Base-by-base conservation (phyloP, 1,140 invertebrate species). In the Manduca sexta region DNA sequence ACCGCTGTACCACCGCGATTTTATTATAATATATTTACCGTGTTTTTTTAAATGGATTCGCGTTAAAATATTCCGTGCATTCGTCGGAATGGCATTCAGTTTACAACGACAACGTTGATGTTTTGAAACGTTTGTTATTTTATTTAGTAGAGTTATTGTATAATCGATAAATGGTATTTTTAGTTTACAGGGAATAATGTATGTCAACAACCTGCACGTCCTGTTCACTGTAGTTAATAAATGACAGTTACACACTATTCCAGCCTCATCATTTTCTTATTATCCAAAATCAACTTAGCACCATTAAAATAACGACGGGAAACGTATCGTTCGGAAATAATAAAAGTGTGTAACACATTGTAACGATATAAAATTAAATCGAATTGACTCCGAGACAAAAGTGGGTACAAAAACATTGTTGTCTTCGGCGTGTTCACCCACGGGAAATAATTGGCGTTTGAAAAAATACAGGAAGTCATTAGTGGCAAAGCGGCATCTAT, bases 391-490 rank as follows among this genome's bases (percentile, higher is more conserved):
- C 51, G 56, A 49, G 51, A 52, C 26, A 49, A 49, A 49, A 45
- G 40, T 43, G 39, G 45, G 50, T 7, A 44, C 52, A 60, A 60
- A 59, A 51, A 42, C 12, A 41, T 45, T 56, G 56, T 64, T 65
- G 64, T 65, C 68, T 71, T 64, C 52, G 59, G 44, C 51, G 39
- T 69, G 64, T 56, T 74, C 69, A 72, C 60, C 66, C 69, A 75
- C 56, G 64, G 69, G 72, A 72, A 72, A 75, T 82, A 76, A 78
- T 82, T 80, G 74, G 69, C 69, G 54, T 74, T 74, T 73, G 73
- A 76, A 76, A 78, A 82, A 79, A 74, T 64, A 74, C 78, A 77
- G 78, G 78, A 82, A 82, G 73, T 82, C 75, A 78, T 82, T 82
- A 79, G 74, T 71, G 67, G 69, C 64, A 71, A 73, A 79, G 69